These are phyloP conservation scores for Drosophila incognita DNA, from an alignment of 2,888 invertebrate species.

Conservation along the genomic window DNA sequence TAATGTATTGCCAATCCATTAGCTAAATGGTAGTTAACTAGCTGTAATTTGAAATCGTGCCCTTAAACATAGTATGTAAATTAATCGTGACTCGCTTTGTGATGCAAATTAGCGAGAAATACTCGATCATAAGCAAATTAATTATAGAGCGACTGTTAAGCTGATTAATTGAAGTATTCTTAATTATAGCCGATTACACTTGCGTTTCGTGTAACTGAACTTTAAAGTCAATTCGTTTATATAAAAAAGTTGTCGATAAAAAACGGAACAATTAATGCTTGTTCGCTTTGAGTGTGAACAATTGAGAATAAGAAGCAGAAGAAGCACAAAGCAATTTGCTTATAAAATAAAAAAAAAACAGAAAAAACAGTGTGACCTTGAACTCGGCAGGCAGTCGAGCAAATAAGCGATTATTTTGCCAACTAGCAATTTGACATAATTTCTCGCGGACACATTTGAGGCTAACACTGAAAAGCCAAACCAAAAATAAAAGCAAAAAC, in stretches of 20 bases:
- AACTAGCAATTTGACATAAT: constrained; percentile 67
- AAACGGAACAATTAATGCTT: neutral
- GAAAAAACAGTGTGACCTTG: constrained; percentile 57
- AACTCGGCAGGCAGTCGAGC: constrained; percentile 54
- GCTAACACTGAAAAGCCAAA: constrained; percentile 39
- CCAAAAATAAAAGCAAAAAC: constrained; percentile 22
- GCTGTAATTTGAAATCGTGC: constrained; percentile 22
- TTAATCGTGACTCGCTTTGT: constrained; percentile 48
- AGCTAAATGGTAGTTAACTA: constrained; percentile 1
- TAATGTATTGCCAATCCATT: neutral
- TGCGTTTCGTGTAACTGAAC: neutral
- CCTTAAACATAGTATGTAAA: neutral
- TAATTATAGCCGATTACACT: constrained; percentile 1
- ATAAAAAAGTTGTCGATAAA: constrained; percentile 6
- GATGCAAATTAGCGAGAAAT: constrained; percentile 23
- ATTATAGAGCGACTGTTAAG: constrained; percentile 17
- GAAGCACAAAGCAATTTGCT: constrained; percentile 7
- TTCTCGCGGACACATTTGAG: constrained; percentile 39
- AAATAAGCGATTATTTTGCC: constrained; percentile 54
- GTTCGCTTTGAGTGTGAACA: neutral
- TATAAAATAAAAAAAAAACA: constrained; percentile 3
- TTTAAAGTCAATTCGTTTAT: constrained; percentile 9
- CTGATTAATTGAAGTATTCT: neutral
- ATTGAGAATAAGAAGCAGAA: constrained; percentile 4
- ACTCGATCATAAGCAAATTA: constrained; percentile 25